These are phyloP conservation scores for Parus major DNA, from an alignment of 2,113 vertebrate species.

Conservation along the genomic window DNA sequence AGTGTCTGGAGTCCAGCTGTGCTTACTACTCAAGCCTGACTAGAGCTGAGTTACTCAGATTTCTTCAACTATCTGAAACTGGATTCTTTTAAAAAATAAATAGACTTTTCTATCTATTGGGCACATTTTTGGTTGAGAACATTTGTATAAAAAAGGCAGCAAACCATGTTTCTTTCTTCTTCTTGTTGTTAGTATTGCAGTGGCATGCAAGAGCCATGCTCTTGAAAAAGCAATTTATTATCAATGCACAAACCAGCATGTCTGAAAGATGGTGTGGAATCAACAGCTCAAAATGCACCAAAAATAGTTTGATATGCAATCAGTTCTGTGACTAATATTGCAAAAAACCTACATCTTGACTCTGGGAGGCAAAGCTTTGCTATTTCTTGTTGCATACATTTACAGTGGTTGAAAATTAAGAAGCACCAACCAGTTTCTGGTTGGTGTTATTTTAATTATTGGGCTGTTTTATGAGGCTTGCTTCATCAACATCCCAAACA, in stretches of 20 bases:
- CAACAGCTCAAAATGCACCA: not conserved
- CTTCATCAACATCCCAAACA: not conserved
- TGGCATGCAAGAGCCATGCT: not conserved
- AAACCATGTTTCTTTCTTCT: not conserved
- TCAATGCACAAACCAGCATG: not conserved
- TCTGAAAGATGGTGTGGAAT: not conserved
- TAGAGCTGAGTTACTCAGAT: not conserved
- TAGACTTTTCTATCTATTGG: not conserved
- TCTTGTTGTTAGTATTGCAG: not conserved
- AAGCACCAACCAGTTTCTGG: not conserved
- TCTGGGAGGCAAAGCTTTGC: not conserved
- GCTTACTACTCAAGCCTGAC: conserved; percentile 9
- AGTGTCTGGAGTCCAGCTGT: conserved; percentile 64
- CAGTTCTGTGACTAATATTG: not conserved
- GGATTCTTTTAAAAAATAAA: not conserved
- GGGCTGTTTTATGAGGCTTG: not conserved
- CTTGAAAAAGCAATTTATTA: not conserved
- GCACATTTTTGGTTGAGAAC: not conserved
- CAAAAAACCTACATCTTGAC: not conserved
- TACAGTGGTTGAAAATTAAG: not conserved
- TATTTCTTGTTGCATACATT: not conserved
- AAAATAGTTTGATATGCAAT: not conserved
- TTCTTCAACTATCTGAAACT: not conserved
- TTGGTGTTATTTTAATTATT: not conserved
- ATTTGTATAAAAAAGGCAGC: not conserved